These are phyloP conservation scores for Solenodon paradoxus DNA, from an alignment of 2,113 vertebrate species.

Conservation along the genomic window DNA sequence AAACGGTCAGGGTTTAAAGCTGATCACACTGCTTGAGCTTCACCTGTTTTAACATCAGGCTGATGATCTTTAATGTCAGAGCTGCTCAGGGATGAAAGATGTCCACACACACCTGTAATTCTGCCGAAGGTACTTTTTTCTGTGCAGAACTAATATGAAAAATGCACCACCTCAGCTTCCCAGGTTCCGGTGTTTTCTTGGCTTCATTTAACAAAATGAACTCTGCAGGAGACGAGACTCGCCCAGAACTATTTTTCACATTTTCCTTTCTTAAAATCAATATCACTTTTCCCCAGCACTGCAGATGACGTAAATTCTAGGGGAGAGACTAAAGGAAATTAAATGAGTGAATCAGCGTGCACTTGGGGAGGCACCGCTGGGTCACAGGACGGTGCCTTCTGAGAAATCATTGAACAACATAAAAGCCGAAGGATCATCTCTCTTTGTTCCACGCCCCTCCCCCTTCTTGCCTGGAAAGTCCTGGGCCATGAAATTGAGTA, in stretches of 20 bases:
- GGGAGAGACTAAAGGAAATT: background rate
- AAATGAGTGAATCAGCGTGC: background rate
- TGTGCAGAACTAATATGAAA: background rate
- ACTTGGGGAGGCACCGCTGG: background rate
- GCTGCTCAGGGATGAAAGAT: background rate
- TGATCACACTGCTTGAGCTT: background rate
- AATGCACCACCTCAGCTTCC: background rate
- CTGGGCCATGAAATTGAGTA: constrained; percentile 48
- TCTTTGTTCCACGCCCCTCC: background rate
- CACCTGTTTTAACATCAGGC: background rate
- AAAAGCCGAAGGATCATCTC: constrained; percentile 12
- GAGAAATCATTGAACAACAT: constrained; percentile 52
- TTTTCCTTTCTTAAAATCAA: constrained; percentile 43
- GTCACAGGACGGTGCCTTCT: background rate
- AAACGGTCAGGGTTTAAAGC: background rate
- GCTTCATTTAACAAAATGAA: constrained; percentile 42
- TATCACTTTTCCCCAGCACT: constrained; percentile 12
- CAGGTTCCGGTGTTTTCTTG: background rate
- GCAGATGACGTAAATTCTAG: background rate
- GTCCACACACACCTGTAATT: background rate
- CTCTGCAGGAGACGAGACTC: constrained; percentile 1
- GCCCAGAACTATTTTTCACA: constrained; percentile 24
- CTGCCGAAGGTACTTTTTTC: background rate
- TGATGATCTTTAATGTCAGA: background rate
- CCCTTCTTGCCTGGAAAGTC: constrained; percentile 10